phyloP scores from a whole-genome alignment of 2,888 invertebrate species.

The Cryptocheilus praepositus region DNA sequence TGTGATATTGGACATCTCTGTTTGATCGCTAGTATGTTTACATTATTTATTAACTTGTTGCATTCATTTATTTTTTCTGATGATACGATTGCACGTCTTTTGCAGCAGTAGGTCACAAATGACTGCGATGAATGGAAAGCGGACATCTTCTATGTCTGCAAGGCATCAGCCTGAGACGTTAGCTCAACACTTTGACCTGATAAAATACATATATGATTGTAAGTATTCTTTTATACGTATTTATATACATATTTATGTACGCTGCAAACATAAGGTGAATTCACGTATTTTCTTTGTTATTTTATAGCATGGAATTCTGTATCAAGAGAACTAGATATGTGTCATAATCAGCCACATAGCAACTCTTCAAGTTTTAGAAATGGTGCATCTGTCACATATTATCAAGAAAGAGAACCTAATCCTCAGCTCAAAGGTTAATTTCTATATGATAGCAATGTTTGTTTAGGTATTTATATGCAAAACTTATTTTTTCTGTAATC shows the following conservation, averaged over 20 bases:
- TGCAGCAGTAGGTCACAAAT: conserved; percentile 68
- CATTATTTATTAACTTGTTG: too few relatives aligned
- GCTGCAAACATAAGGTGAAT: too few relatives aligned
- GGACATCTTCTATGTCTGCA: conserved; percentile 65
- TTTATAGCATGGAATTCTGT: conserved; percentile 75
- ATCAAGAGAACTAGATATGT: conserved; percentile 77
- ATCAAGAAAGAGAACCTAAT: conserved; percentile 78
- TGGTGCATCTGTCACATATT: conserved; percentile 79
- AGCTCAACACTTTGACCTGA: conserved; percentile 85
- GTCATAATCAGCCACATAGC: conserved; percentile 67
- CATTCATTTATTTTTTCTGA: not conserved
- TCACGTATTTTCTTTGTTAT: not conserved
- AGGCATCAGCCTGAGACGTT: conserved; percentile 70
- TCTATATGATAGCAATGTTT: conserved; percentile 12
- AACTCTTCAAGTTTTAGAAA: conserved; percentile 70
- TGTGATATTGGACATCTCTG: too few relatives aligned
- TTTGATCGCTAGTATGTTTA: not conserved
- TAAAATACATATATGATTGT: conserved; percentile 86
- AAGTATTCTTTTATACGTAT: conserved; percentile 44
- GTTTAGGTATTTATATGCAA: too few relatives aligned
- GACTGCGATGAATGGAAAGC: conserved; percentile 72
- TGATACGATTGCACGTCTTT: conserved; percentile 4
- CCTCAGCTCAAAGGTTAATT: conserved; percentile 69
- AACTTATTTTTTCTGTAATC: not conserved
- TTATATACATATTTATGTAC: not conserved